phyloP scores from a whole-genome alignment of 2,113 vertebrate species.

The Stegastes partitus region DNA sequence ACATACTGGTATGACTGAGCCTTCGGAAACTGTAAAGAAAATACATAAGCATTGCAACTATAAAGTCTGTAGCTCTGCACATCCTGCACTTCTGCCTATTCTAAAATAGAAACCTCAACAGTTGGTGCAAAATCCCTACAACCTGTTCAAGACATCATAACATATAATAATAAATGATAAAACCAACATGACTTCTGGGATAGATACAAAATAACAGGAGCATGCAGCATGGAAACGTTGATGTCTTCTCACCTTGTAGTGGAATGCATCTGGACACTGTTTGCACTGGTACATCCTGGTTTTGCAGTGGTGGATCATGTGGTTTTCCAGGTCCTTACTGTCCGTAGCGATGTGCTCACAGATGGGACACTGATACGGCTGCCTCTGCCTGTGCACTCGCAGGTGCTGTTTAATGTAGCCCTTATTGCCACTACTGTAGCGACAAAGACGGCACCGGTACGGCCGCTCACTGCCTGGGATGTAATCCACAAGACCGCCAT shows the following conservation, averaged over 20 bases:
- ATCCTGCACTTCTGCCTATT: too few relatives aligned
- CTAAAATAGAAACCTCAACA: too few relatives aligned
- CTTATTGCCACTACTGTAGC: slow-evolving; percentile 94
- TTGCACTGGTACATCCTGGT: slow-evolving; percentile 93
- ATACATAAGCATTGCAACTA: too few relatives aligned
- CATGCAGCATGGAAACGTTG: too few relatives aligned
- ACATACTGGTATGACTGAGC: too few relatives aligned
- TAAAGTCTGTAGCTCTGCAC: too few relatives aligned
- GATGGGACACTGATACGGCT: slow-evolving; percentile 98
- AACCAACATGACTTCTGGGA: too few relatives aligned
- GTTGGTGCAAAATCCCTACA: too few relatives aligned
- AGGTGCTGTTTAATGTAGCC: slow-evolving; percentile 98
- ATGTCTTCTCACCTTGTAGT: slow-evolving; percentile 90
- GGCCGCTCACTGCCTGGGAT: slow-evolving; percentile 89
- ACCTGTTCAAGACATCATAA: too few relatives aligned
- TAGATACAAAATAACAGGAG: too few relatives aligned
- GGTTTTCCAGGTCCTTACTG: slow-evolving; percentile 93
- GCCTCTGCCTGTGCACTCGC: slow-evolving; percentile 92
- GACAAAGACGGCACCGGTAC: slow-evolving; percentile 94
- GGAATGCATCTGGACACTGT: slow-evolving; percentile 91
- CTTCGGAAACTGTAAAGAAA: too few relatives aligned
- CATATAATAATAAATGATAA: too few relatives aligned
- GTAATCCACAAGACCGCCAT: slow-evolving; percentile 89
- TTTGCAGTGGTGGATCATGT: slow-evolving; percentile 98
- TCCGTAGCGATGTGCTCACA: slow-evolving; percentile 93